phyloP scores from a whole-genome alignment of 2,888 invertebrate genomes.

The Parelbella ahira region DNA sequence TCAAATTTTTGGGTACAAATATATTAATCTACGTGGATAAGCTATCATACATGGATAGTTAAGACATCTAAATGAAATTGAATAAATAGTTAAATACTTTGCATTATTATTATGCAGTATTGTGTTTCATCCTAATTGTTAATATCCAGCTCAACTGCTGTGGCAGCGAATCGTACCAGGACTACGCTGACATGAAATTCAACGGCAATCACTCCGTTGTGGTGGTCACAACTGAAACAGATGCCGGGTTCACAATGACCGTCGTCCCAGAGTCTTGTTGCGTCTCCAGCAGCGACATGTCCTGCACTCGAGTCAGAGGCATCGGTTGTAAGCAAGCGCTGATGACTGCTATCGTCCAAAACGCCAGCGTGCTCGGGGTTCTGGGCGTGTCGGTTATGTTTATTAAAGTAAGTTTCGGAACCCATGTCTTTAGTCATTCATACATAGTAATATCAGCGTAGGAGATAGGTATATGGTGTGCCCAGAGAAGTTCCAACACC shows the following conservation, averaged over 20 bases:
- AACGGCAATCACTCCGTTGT: conserved; percentile 47
- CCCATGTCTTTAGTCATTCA: too few relatives aligned
- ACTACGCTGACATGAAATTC: conserved; percentile 54
- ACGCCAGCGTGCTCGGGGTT: conserved; percentile 62
- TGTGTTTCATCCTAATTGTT: too few relatives aligned
- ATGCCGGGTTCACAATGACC: conserved; percentile 40
- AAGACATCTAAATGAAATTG: too few relatives aligned
- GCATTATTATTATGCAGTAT: too few relatives aligned
- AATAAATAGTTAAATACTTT: too few relatives aligned
- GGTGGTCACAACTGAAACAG: conserved; percentile 38
- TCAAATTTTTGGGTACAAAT: too few relatives aligned
- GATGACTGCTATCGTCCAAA: conserved; percentile 52
- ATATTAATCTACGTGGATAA: too few relatives aligned
- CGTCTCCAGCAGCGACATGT: conserved; percentile 32
- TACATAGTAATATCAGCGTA: too few relatives aligned
- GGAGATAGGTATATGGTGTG: too few relatives aligned
- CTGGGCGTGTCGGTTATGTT: conserved; percentile 72
- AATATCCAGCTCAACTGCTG: conserved; percentile 68
- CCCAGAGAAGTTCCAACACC: too few relatives aligned
- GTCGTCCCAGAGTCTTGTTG: conserved; percentile 57
- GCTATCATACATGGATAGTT: too few relatives aligned
- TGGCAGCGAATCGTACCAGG: conserved; percentile 53
- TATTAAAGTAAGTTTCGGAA: conserved; percentile 61
- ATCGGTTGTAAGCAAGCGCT: conserved; percentile 53
- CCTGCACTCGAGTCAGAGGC: conserved; percentile 46